Evolutionary conservation across 1,140 invertebrate species (phyloP), one percentile per base, ranked within the genome.

Genomic region (Magallana angulata): DNA sequence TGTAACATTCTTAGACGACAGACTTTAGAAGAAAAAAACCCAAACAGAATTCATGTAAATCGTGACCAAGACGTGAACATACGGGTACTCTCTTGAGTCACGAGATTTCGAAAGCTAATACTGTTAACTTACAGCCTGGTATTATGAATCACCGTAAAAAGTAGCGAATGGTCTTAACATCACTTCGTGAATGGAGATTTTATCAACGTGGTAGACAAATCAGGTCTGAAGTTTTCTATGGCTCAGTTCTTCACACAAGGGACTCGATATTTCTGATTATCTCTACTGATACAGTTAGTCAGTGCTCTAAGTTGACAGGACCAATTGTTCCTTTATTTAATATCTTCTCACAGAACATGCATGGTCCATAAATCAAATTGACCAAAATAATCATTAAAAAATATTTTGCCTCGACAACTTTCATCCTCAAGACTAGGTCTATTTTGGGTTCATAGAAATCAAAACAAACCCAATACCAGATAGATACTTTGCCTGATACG

Each of bases 261-360:
- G 68, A 76, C 24, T 5, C 12, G 12, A 76, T 30, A 30, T 16
- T n/a, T 76, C 12, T 76, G 68, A 76, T 76, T 76, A 76, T 76
- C 68, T 76, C 36, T 76, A 18, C 9, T 30, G 68, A 76, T 76
- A 76, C 8, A 76, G 68, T 76, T 76, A 12, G 24, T 36, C 68
- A 76, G 68, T 76, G 68, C 68, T 76, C 18, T 76, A 76, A 76
- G 68, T 76, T 76, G 68, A 76, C 68, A 76, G 14, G 68, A 30
- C 68, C 68, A 76, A 76, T 76, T 76, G 68, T 76, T 76, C 68
- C 24, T 30, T 76, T 76, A 76, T 76, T 76, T 76, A 76, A 76
- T 76, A 76, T 76, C 68, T 36, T 18, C 36, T 30, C 30, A 48
- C 68, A 76, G 36, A 30, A 76, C 68, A 76, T 76, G 68, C 68